Evolutionary conservation across 2,888 invertebrate genomes (phyloP).

Genomic region (Aphidius colemani): DNA sequence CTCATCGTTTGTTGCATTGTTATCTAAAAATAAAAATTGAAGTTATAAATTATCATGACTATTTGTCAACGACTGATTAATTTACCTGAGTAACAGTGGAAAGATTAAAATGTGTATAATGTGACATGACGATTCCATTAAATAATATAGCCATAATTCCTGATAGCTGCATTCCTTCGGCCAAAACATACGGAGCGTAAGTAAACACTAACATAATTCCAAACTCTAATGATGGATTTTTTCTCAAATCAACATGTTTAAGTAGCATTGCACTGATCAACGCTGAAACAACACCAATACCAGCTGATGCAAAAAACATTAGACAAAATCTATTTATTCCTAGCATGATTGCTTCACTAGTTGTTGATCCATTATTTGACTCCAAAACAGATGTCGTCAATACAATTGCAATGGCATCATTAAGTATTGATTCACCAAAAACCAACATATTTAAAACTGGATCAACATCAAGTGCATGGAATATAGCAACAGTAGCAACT

Average conservation of each 20-base stretch:
- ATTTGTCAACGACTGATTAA: too few relatives aligned
- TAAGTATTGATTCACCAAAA: constrained; percentile 94
- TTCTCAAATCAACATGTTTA: constrained; percentile 94
- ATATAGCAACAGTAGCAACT: constrained; percentile 98
- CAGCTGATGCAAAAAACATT: constrained; percentile 98
- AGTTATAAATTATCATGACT: too few relatives aligned
- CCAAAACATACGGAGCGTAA: constrained; percentile 96
- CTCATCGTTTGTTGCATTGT: constrained; percentile 99
- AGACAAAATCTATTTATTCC: constrained; percentile 89
- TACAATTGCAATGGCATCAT: constrained; percentile 98
- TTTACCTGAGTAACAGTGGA: constrained; percentile 88
- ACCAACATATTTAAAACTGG: constrained; percentile 99
- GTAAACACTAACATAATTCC: constrained; percentile 98
- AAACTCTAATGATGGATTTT: constrained; percentile 97
- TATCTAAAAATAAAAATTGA: constrained; percentile 61
- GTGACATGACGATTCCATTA: constrained; percentile 99
- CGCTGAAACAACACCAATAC: constrained; percentile 94
- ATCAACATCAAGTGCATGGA: constrained; percentile 96
- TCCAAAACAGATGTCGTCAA: constrained; percentile 87
- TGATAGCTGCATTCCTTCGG: constrained; percentile 93
- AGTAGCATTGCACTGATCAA: constrained; percentile 88
- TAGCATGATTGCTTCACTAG: constrained; percentile 83
- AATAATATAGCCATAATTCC: constrained; percentile 99
- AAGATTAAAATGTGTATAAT: constrained; percentile 97
- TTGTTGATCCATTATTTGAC: constrained; percentile 70